Conservation (phyloP, 1,140 invertebrate genomes). For the Drosophila kanapiae region DNA sequence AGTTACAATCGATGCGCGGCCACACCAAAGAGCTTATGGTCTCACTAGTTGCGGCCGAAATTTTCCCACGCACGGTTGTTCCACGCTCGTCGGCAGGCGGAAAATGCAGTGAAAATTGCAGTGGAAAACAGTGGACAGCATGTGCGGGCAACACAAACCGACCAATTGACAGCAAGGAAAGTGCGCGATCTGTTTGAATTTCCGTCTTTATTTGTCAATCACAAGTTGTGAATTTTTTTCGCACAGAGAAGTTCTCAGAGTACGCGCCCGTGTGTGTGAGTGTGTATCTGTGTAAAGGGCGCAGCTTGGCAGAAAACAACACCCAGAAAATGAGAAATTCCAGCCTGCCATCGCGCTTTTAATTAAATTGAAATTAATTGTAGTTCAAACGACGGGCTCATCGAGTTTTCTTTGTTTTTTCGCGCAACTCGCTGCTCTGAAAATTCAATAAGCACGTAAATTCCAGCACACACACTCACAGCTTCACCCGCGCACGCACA, state of each 20-base stretch:
- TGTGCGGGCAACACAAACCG: constrained; percentile 15
- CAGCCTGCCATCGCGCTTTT: constrained; percentile 34
- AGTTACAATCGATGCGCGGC: not conserved
- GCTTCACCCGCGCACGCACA: constrained; percentile 26
- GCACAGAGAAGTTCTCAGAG: constrained; percentile 36
- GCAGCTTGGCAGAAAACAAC: constrained; percentile 60
- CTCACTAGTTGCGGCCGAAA: constrained; percentile 8
- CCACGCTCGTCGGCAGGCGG: constrained; percentile 6
- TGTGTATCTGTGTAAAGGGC: constrained; percentile 68
- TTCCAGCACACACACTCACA: constrained; percentile 60
- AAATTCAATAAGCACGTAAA: constrained; percentile 82
- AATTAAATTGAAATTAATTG: constrained; percentile 64
- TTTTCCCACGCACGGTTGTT: constrained; percentile 17
- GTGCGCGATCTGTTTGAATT: constrained; percentile 12
- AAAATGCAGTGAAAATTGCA: constrained; percentile 34
- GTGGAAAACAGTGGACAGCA: constrained; percentile 18
- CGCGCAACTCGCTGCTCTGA: constrained; percentile 62
- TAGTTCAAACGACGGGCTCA: constrained; percentile 44
- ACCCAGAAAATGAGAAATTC: constrained; percentile 21
- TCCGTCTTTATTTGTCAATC: not conserved
- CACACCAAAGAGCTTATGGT: not conserved
- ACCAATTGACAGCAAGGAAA: constrained; percentile 11
- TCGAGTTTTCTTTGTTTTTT: constrained; percentile 31
- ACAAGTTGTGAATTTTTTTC: constrained; percentile 22
- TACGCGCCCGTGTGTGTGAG: constrained; percentile 40